These are phyloP conservation scores for Spheniscus humboldti DNA, from an alignment of 2,797 vertebrate genomes.

Conservation along the genomic window DNA sequence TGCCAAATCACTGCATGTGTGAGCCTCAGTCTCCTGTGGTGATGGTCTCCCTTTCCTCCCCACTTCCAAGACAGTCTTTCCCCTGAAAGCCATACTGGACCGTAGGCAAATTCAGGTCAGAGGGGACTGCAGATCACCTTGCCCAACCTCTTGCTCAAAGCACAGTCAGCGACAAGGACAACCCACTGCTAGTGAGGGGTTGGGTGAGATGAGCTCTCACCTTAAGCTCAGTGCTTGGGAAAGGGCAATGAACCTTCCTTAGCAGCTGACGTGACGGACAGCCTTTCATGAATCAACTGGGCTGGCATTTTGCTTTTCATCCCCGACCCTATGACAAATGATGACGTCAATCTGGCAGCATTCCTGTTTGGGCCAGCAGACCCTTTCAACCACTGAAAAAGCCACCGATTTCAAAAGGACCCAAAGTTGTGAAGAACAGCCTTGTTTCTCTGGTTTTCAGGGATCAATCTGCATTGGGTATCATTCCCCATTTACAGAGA, in stretches of 20 bases:
- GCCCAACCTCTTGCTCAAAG: not conserved
- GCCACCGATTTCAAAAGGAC: not conserved
- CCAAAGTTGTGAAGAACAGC: not conserved
- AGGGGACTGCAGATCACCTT: not conserved
- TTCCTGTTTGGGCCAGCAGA: not conserved
- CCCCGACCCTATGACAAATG: not conserved
- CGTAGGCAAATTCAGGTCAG: not conserved
- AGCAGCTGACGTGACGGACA: not conserved
- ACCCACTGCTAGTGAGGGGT: fast-evolving
- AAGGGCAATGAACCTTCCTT: not conserved
- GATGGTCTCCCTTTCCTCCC: not conserved
- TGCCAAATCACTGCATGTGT: not conserved
- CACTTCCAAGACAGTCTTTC: not conserved
- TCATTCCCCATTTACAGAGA: not conserved
- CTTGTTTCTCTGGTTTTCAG: not conserved
- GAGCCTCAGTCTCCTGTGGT: fast-evolving
- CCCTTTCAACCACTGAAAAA: not conserved
- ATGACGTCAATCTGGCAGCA: not conserved
- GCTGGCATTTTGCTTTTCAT: not conserved
- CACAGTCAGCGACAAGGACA: not conserved
- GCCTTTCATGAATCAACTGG: not conserved
- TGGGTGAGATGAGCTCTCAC: not conserved
- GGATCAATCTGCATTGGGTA: not conserved
- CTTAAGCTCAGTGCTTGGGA: not conserved
- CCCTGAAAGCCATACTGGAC: not conserved